Evolutionary conservation across 2,888 invertebrate species (phyloP), one percentile per base, ranked within the genome.

Genomic region (Napeogenes sylphis): DNA sequence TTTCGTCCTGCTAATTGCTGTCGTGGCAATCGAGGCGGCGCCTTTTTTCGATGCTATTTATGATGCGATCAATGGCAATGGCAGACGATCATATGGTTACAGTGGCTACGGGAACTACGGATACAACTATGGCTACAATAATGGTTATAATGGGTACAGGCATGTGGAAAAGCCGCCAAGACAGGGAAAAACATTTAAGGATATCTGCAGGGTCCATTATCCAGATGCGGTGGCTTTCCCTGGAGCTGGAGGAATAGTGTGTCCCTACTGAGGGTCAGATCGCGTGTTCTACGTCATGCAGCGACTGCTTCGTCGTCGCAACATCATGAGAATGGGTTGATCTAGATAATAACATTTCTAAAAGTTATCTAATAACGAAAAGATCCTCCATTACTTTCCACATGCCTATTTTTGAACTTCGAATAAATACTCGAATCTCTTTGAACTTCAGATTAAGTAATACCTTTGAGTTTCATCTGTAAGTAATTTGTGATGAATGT

Each of bases 141-240:
- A 75, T 59, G 74, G 75, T 3, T 75, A 76, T 59, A 71, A 73
- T 30, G 73, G 74, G 2, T 78, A 80, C 42, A 77, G 73, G 60
- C 70, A 68, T 8, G 75, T 70, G 5, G 78, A 81, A 61, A 70
- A 75, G 58, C 73, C 79, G 12, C 71, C 80, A 67, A 75, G 83
- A 74, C 73, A 92, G 84, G 84, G 80, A 45, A 92, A 92, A 71
- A 91, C 93, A 2, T 95, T 93, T 83, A 93, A 93, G 75, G 92
- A 94, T 58, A 93, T 95, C 68, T 95, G 95, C 76, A 90, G 93
- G 62, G 92, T 94, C 6, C 92, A 94, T 69, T 93, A 85, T 91
- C 94, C 72, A 85, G 92, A 81, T 74, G 92, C 94, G 0, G 73
- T 75, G 38, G 82, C 81, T 3, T 72, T 77, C 47, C 94, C 72